These are phyloP conservation scores for Luehdorfia chinensis DNA, from an alignment of 1,140 invertebrate genomes.

Conservation along the genomic window DNA sequence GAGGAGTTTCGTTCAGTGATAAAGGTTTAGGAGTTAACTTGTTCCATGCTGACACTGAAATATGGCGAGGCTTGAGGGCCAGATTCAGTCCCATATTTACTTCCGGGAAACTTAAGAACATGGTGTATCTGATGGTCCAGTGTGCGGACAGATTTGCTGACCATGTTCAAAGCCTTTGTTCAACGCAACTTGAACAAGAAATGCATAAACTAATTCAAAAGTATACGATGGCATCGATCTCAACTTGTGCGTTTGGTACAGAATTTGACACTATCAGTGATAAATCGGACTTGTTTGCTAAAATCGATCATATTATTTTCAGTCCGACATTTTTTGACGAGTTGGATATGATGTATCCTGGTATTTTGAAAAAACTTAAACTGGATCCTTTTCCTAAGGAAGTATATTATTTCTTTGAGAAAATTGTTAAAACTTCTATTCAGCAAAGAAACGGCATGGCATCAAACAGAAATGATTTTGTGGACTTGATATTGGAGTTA, in stretches of 20 bases:
- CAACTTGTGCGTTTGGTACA: constrained; percentile 78
- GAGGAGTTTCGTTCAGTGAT: constrained; percentile 64
- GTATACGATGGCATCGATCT: constrained; percentile 73
- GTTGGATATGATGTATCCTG: constrained; percentile 42
- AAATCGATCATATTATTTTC: constrained; percentile 30
- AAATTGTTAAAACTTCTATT: constrained; percentile 25
- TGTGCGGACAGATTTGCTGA: constrained; percentile 59
- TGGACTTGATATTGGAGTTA: constrained; percentile 39
- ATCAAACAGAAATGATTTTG: constrained; percentile 35
- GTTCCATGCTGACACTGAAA: constrained; percentile 66
- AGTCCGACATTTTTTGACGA: constrained; percentile 21
- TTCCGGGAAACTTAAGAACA: constrained; percentile 78
- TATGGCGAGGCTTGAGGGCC: constrained; percentile 77
- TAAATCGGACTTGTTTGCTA: constrained; percentile 19
- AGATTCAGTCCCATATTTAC: constrained; percentile 79
- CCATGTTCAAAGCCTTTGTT: constrained; percentile 51
- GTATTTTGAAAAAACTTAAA: constrained; percentile 33
- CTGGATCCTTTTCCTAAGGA: constrained; percentile 29
- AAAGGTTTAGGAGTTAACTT: constrained; percentile 73
- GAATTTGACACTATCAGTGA: constrained; percentile 62
- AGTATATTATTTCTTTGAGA: constrained; percentile 31
- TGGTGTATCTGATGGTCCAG: constrained; percentile 62
- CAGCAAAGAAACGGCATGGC: constrained; percentile 27
- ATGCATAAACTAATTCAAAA: too few species aligned
- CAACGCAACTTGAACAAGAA: too few species aligned